Evolutionary conservation across 2,888 invertebrate genomes (phyloP).

Genomic region (Drymonia ruficornis): DNA sequence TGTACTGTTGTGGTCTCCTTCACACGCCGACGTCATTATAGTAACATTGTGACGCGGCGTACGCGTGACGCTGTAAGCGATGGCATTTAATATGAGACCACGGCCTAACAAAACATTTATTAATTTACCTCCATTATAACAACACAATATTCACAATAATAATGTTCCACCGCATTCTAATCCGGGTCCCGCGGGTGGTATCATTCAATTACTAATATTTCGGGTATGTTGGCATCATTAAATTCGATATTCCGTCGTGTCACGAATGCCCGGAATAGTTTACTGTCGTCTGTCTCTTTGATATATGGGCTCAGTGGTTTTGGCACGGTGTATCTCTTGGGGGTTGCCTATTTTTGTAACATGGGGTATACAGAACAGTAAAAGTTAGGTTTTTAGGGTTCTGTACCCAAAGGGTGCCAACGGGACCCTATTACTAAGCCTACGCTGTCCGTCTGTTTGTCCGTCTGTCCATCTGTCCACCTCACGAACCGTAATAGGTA

Average conservation of each 20-base stretch:
- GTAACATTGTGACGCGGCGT: too few species aligned
- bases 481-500: too few species aligned
- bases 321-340: constrained; percentile 20
- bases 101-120: too few species aligned
- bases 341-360: constrained; percentile 24
- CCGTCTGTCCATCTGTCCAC: too few species aligned
- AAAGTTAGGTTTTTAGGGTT: not conserved
- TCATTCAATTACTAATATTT: constrained; percentile 46
- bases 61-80: too few species aligned
- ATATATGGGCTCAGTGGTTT: constrained; percentile 25
- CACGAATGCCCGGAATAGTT: constrained; percentile 34
- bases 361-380: not conserved
- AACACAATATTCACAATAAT: not conserved
- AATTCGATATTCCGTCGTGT: constrained; percentile 31
- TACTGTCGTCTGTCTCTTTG: constrained; percentile 29
- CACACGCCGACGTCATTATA: too few species aligned
- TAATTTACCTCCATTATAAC: not conserved
- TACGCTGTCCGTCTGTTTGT: too few species aligned
- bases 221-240: constrained; percentile 30
- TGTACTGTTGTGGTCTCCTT: too few species aligned
- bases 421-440: too few species aligned
- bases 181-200: constrained; percentile 26
- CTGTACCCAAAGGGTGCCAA: too few species aligned
- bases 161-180: not conserved
- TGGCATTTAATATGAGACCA: too few species aligned